phyloP scores from a whole-genome alignment of 30 jellyfish, hydroid and myxozoan genomes.

The Aurelia aurita region DNA sequence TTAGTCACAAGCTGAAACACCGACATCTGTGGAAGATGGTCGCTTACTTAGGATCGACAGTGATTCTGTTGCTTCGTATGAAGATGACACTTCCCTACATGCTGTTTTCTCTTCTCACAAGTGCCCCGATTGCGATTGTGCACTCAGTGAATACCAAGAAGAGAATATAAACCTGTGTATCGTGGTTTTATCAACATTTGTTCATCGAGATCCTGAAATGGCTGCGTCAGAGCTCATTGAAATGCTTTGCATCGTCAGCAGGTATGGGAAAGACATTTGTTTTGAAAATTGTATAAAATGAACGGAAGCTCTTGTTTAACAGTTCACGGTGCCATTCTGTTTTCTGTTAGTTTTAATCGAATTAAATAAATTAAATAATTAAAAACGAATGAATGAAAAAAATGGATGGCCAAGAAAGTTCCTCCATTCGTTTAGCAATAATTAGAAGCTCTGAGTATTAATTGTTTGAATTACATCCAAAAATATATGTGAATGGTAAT shows the following conservation, averaged over 20 bases:
- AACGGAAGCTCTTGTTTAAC: too few relatives aligned
- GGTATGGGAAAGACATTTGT: slow-evolving; percentile 38
- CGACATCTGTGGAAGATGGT: slow-evolving; percentile 22
- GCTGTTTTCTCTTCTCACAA: slow-evolving; percentile 26
- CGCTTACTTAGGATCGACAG: slow-evolving; percentile 30
- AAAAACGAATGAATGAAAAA: too few relatives aligned
- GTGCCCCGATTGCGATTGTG: slow-evolving; percentile 58
- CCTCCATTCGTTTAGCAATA: too few relatives aligned
- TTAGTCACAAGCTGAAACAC: slow-evolving; percentile 15
- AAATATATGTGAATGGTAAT: too few relatives aligned
- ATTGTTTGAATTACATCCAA: too few relatives aligned
- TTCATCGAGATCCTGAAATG: slow-evolving; percentile 89
- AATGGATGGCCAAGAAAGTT: too few relatives aligned
- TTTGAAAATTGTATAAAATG: neutral
- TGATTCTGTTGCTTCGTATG: slow-evolving; percentile 29
- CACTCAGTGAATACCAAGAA: slow-evolving; percentile 72
- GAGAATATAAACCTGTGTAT: slow-evolving; percentile 76
- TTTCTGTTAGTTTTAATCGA: too few relatives aligned
- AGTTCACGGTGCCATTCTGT: too few relatives aligned
- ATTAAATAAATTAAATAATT: too few relatives aligned
- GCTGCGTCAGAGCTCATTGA: slow-evolving; percentile 97
- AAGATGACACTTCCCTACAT: slow-evolving; percentile 15
- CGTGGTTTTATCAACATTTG: slow-evolving; percentile 85
- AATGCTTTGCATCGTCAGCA: slow-evolving; percentile 66
- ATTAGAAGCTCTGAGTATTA: too few relatives aligned